Evolutionary conservation across 2,113 vertebrate genomes (phyloP).

Genomic region (Pelusios castaneus): DNA sequence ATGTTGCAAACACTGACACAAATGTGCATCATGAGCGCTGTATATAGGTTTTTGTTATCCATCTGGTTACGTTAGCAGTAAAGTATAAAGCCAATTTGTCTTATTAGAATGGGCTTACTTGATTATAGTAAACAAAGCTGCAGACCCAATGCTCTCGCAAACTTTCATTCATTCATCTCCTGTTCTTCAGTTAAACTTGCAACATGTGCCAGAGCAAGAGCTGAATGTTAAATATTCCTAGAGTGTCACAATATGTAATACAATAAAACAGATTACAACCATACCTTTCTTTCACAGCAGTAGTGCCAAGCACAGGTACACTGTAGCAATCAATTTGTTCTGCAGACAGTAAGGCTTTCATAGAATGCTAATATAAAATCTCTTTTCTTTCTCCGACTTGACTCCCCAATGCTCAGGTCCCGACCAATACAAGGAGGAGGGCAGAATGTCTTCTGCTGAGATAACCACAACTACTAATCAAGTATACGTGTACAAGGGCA

Average conservation of each 20-base stretch:
- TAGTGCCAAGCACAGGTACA: slow-evolving; percentile 96
- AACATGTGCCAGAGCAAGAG: slow-evolving; percentile 68
- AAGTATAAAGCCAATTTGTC: slow-evolving; percentile 66
- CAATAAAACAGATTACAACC: slow-evolving; percentile 89
- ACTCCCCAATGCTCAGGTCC: slow-evolving; percentile 88
- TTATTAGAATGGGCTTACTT: slow-evolving; percentile 73
- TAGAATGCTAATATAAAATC: slow-evolving; percentile 93
- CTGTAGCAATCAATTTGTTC: slow-evolving; percentile 98
- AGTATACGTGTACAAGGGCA: slow-evolving; percentile 89
- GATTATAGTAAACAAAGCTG: slow-evolving; percentile 77
- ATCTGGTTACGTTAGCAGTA: slow-evolving; percentile 62
- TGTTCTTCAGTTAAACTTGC: slow-evolving; percentile 66
- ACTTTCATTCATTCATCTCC: slow-evolving; percentile 75
- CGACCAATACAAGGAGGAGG: slow-evolving; percentile 88
- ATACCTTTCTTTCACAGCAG: slow-evolving; percentile 92
- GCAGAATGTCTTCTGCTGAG: slow-evolving; percentile 89
- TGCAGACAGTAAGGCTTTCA: slow-evolving; percentile 91
- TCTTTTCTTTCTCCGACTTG: slow-evolving; percentile 87
- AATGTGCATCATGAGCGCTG: slow-evolving; percentile 54
- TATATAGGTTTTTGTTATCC: slow-evolving; percentile 59
- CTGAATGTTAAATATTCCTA: slow-evolving; percentile 77
- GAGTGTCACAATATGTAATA: slow-evolving; percentile 83
- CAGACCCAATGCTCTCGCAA: slow-evolving; percentile 13
- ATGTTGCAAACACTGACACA: slow-evolving; percentile 44
- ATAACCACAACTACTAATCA: slow-evolving; percentile 97